A percentile compares a stretch with the other conserved stretches of the same genome.
Conservation (phyloP, 2,888 invertebrate genomes). For the Pheosia gnoma region DNA sequence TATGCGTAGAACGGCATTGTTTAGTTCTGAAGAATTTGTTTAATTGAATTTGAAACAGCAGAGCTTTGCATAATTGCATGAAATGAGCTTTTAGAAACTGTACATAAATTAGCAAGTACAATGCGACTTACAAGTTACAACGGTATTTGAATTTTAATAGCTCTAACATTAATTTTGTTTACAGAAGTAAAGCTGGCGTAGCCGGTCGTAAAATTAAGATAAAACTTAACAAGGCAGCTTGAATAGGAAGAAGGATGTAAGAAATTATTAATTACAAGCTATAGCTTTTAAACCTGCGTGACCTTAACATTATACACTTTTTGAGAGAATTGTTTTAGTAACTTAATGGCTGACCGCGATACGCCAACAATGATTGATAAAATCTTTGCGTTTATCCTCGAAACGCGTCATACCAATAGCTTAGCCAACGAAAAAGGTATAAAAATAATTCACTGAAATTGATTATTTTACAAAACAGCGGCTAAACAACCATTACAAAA, state of each 20-base stretch:
- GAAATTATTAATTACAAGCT: background rate
- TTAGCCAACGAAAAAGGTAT: background rate
- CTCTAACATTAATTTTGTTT: background rate
- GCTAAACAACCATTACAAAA: conserved; percentile 35
- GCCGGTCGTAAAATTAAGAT: background rate
- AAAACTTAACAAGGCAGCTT: conserved; percentile 1
- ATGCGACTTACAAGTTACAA: conserved; percentile 5
- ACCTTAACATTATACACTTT: too few species aligned
- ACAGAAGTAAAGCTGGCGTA: background rate
- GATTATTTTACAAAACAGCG: conserved; percentile 15
- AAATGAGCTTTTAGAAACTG: conserved; percentile 6
- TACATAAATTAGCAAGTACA: conserved; percentile 8
- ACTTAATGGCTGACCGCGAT: background rate
- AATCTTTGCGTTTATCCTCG: background rate
- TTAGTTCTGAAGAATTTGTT: conserved; percentile 3
- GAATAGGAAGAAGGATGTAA: background rate
- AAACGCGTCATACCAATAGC: too few species aligned
- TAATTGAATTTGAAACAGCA: conserved; percentile 8
- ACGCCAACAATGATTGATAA: background rate
- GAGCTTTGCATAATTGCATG: conserved; percentile 7
- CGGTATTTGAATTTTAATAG: conserved; percentile 6
- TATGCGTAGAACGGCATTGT: background rate
- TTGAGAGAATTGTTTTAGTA: too few species aligned
- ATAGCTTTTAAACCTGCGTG: too few species aligned
- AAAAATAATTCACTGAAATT: background rate